A percentile compares a stretch with the other conserved stretches of the same genome.
Conservation (phyloP, 2,888 invertebrate genomes). For the Diabrotica balteata region DNA sequence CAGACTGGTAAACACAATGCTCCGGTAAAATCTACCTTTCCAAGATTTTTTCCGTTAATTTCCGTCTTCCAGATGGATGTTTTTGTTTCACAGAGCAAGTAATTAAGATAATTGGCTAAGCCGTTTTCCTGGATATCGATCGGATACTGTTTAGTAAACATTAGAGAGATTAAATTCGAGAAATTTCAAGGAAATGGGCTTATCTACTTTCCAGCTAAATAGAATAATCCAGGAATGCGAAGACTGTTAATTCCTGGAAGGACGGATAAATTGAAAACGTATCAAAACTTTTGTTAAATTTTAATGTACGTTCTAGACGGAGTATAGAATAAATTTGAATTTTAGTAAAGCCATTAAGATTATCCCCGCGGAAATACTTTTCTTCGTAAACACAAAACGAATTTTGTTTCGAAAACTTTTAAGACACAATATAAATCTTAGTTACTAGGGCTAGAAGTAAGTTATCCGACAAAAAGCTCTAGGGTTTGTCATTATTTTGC, state of each 20-base stretch:
- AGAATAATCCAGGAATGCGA: background rate
- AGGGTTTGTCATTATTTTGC: too few species aligned
- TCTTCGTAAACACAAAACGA: too few species aligned
- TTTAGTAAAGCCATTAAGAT: background rate
- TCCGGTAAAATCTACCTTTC: conserved; percentile 18
- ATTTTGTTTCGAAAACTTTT: too few species aligned
- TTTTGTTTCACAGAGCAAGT: conserved; percentile 18
- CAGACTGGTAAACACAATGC: conserved; percentile 3
- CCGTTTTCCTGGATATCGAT: conserved; percentile 22
- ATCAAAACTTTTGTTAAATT: conserved; percentile 6
- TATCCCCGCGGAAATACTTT: too few species aligned
- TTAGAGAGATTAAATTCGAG: conserved; percentile 21
- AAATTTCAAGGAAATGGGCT: conserved; percentile 10
- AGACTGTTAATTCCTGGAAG: conserved; percentile 3
- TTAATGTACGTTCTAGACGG: background rate
- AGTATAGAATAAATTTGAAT: background rate
- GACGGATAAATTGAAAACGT: conserved; percentile 1
- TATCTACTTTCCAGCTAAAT: conserved; percentile 9
- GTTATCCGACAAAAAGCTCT: too few species aligned
- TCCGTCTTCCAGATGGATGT: conserved; percentile 17
- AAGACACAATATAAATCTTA: too few species aligned
- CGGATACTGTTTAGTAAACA: conserved; percentile 28
- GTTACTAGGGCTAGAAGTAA: too few species aligned
- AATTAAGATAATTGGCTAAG: conserved; percentile 31
- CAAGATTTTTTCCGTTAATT: conserved; percentile 23